Evolutionary conservation across 2,113 vertebrate genomes (phyloP), one percentile per base, ranked within the genome.

Genomic region (Notothenia coriiceps): DNA sequence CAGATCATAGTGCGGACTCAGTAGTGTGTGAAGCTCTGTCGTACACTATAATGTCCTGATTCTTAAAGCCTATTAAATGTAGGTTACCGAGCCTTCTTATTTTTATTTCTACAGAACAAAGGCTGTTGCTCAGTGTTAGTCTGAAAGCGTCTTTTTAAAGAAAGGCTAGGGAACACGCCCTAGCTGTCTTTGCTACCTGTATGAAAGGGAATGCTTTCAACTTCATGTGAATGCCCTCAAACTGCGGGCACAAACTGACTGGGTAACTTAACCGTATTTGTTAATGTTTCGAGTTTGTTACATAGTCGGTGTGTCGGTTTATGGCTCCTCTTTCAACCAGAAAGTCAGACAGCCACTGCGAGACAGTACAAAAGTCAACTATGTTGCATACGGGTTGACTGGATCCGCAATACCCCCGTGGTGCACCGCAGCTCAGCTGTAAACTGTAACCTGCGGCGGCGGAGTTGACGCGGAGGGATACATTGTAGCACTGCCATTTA

Each of bases 141-240:
- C 33, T 55, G 33, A 60, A 6, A 40, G 35, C 63, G 75, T 77
- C 79, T 70, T 61, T 87, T 73, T 9, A 9, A 20, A 80, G 63
- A 59, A 54, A 85, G 69, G 84, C 44, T 44, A 35, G 44, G 74
- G 92, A 91, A 89, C 88, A 92, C 92, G 90, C 92, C 91, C 90
- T 93, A 52, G 68, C 61, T 68, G 64, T 69, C 9, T 74, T 25
- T n/a, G 14, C 82, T 93, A 93, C 91, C 91, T 92, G 92, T 89
- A 10, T 85, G 83, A 71, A 82, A 72, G 68, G 72, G 29, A 65
- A 69, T 1, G 61, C 68, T 55, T 83, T 79, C 79, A 92, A 93
- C 91, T 93, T 91, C 74, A 78, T 86, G 11, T 76, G 33, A 86
- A 87, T 80, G 76, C 57, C 76, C 54, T 55, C 20, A 78, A 82